Evolutionary conservation across 2,888 invertebrate species (phyloP).

Genomic region (Drosophila neonasuta): DNA sequence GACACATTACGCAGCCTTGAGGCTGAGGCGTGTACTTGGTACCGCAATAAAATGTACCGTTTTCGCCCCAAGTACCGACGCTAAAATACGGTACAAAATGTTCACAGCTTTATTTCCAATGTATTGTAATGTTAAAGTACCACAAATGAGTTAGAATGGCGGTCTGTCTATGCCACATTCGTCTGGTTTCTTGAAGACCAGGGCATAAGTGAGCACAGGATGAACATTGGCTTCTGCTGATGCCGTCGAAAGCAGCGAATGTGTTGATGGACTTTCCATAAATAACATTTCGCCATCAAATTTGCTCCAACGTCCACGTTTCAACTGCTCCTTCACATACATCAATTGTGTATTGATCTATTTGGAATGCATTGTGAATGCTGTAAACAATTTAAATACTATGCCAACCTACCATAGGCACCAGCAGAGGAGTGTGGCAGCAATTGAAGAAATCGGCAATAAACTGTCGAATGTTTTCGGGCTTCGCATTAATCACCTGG

Average conservation of each 20-base stretch:
- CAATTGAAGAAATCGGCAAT: slow-evolving; percentile 68
- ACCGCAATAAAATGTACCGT: not conserved
- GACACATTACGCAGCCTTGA: not conserved
- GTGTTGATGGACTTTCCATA: slow-evolving; percentile 60
- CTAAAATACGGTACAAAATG: not conserved
- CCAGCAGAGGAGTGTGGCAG: slow-evolving; percentile 53
- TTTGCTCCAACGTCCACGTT: slow-evolving; percentile 62
- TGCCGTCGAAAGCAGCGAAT: slow-evolving; percentile 62
- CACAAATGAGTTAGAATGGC: slow-evolving; percentile 36
- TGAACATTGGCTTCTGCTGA: slow-evolving; percentile 55
- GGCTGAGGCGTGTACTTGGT: not conserved
- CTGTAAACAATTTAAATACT: not conserved
- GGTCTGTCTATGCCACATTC: slow-evolving; percentile 68
- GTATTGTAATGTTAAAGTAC: not conserved
- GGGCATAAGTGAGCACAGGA: slow-evolving; percentile 66
- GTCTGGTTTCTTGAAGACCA: slow-evolving; percentile 64
- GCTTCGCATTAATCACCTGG: slow-evolving; percentile 62
- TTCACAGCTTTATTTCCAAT: not conserved
- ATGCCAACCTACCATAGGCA: slow-evolving; percentile 49
- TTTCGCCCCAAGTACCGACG: not conserved
- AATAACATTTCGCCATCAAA: slow-evolving; percentile 69
- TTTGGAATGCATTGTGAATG: not conserved
- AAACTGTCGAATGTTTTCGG: slow-evolving; percentile 60
- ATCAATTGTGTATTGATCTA: slow-evolving; percentile 69
- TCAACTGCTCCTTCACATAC: slow-evolving; percentile 62